These are phyloP conservation scores for Andrena flavipes DNA, from an alignment of 2,888 invertebrate species.

Conservation along the genomic window DNA sequence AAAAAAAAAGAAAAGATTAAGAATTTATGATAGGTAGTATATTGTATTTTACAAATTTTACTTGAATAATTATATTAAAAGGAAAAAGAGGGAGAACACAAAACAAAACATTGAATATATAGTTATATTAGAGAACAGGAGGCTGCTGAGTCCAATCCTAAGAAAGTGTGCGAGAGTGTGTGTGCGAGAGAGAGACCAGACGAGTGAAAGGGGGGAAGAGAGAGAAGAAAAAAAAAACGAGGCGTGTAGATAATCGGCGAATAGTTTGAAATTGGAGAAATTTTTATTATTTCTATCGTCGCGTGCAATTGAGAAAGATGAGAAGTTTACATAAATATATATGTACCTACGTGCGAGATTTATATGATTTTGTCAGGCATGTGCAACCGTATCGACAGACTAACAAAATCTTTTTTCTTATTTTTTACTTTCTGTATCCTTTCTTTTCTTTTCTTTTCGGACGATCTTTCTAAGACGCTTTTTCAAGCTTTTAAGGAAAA, in stretches of 20 bases:
- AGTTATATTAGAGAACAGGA: constrained; percentile 77
- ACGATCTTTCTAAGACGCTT: constrained; percentile 32
- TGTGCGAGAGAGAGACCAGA: constrained; percentile 37
- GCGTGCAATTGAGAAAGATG: constrained; percentile 59
- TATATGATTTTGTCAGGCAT: constrained; percentile 43
- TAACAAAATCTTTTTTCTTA: constrained; percentile 30
- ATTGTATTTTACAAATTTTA: constrained; percentile 85
- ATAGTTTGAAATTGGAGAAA: constrained; percentile 26
- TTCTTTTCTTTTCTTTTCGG: constrained; percentile 11
- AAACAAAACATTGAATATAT: constrained; percentile 71
- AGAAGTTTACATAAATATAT: constrained; percentile 51
- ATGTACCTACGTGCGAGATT: constrained; percentile 35
- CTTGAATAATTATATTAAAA: constrained; percentile 79
- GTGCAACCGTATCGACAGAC: constrained; percentile 54
- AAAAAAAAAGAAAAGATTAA: constrained; percentile 76
- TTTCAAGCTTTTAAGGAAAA: constrained; percentile 44
- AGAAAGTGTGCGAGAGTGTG: constrained; percentile 48
- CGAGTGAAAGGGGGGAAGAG: constrained; percentile 12
- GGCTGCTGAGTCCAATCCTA: constrained; percentile 66
- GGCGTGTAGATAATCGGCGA: constrained; percentile 49
- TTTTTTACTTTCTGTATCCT: constrained; percentile 16
- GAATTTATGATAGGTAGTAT: constrained; percentile 83
- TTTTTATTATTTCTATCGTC: constrained; percentile 50
- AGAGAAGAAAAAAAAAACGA: not conserved
- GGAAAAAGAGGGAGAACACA: constrained; percentile 47